Percentiles rank a stretch among this genome's conserved stretches.
Conservation (phyloP, 2,797 vertebrate genomes). For the Silurus aristotelis region DNA sequence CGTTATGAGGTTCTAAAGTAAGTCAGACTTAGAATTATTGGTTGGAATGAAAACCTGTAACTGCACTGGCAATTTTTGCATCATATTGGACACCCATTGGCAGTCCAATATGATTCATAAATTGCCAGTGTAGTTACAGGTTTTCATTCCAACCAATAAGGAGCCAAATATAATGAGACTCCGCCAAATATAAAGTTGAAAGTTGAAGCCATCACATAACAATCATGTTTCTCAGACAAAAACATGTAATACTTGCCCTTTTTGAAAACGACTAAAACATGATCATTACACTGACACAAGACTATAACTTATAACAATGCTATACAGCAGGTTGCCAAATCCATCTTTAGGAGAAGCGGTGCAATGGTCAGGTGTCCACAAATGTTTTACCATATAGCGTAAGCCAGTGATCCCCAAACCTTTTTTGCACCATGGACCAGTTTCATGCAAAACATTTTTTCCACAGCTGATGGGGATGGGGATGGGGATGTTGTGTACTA, state of each 20-base stretch:
- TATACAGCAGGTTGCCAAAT: not conserved
- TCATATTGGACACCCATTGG: not conserved
- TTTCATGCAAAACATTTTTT: too few species aligned
- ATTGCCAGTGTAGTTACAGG: not conserved
- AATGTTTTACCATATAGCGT: not conserved
- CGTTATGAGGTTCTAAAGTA: too few species aligned
- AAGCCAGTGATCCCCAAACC: not conserved
- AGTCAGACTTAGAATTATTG: too few species aligned
- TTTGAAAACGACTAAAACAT: not conserved
- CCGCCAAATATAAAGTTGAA: not conserved
- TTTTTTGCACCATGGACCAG: too few species aligned
- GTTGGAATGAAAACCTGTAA: too few species aligned
- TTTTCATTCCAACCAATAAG: not conserved
- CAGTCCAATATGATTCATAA: not conserved
- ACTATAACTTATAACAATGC: not conserved
- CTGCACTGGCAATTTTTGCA: too few species aligned
- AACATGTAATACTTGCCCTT: not conserved
- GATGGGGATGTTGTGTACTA: too few species aligned
- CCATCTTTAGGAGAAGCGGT: not conserved
- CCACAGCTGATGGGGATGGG: too few species aligned
- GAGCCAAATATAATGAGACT: too few species aligned
- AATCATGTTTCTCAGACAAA: not conserved
- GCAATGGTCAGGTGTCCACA: not conserved
- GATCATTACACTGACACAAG: not conserved
- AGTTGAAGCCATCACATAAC: too few species aligned